A percentile compares a stretch with the other conserved stretches of the same genome.
Conservation (phyloP, 2,888 invertebrate genomes). For the Homarus gammarus region DNA sequence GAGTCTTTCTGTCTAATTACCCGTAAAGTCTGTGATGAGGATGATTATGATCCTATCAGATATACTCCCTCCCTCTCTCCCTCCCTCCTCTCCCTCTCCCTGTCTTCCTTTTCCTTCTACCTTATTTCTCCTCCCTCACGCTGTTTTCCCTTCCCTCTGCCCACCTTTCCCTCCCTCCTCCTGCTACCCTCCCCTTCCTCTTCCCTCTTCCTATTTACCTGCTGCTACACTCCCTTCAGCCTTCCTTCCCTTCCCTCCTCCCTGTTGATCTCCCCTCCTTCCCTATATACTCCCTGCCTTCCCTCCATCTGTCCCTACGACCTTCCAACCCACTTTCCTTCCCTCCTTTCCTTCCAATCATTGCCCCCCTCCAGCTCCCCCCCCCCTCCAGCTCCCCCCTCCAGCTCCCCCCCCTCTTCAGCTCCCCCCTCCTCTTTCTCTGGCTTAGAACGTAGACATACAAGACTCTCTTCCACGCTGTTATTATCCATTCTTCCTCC, state of each 20-base stretch:
- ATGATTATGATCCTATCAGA: conserved; percentile 63
- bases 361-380: too few relatives aligned
- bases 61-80: neutral
- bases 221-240: neutral
- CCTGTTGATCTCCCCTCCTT: neutral
- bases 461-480: too few relatives aligned
- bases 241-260: neutral
- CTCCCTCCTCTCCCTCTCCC: neutral
- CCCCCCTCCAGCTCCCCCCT: too few relatives aligned
- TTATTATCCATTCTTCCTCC: too few relatives aligned
- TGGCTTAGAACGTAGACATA: too few relatives aligned
- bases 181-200: neutral
- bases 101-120: neutral
- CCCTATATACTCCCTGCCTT: neutral
- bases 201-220: neutral
- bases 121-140: neutral
- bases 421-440: too few relatives aligned
- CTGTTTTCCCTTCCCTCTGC: neutral
- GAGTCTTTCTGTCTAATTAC: conserved; percentile 38
- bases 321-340: neutral
- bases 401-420: too few relatives aligned
- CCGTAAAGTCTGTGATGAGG: conserved; percentile 57
- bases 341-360: too few relatives aligned
- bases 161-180: neutral
- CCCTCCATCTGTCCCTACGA: neutral